These are phyloP conservation scores for Epistrophe eligans DNA, from an alignment of 2,888 invertebrate species.

Conservation along the genomic window DNA sequence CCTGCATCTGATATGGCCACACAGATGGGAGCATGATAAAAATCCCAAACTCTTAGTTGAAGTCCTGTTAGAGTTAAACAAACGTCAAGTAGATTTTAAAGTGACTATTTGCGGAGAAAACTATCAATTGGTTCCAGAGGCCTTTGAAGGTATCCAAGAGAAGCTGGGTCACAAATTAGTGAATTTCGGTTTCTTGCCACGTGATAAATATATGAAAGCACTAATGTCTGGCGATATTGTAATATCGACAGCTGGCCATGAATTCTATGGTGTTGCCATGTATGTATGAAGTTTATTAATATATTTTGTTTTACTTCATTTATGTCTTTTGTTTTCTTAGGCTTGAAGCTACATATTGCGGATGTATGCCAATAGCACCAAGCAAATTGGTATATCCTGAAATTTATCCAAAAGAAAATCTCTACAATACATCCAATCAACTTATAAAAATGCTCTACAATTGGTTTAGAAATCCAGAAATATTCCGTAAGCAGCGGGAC, in stretches of 20 bases:
- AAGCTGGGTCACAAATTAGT: slow-evolving; percentile 84
- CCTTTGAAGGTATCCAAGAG: slow-evolving; percentile 85
- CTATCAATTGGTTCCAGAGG: slow-evolving; percentile 86
- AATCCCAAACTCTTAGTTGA: slow-evolving; percentile 88
- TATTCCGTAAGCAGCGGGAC: slow-evolving; percentile 82
- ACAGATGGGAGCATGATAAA: slow-evolving; percentile 92
- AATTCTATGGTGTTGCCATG: slow-evolving; percentile 91
- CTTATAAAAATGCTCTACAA: slow-evolving; percentile 85
- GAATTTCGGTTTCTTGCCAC: slow-evolving; percentile 86
- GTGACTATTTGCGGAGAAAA: slow-evolving; percentile 87
- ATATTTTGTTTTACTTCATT: not conserved
- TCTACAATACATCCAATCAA: slow-evolving; percentile 86
- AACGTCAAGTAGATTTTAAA: slow-evolving; percentile 85
- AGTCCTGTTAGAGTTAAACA: slow-evolving; percentile 84
- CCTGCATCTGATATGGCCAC: slow-evolving; percentile 89
- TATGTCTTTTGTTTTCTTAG: slow-evolving; percentile 81
- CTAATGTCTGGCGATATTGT: slow-evolving; percentile 87
- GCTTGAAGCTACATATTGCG: slow-evolving; percentile 88
- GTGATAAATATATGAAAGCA: slow-evolving; percentile 86
- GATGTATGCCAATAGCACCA: slow-evolving; percentile 89
- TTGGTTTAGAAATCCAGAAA: slow-evolving; percentile 84
- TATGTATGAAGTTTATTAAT: slow-evolving; percentile 79
- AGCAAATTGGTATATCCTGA: slow-evolving; percentile 89
- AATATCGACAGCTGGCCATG: slow-evolving; percentile 90
- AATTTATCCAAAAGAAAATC: slow-evolving; percentile 87